A percentile compares a stretch with the other conserved stretches of the same genome.
phyloP scores from a whole-genome alignment of 2,113 vertebrate genomes.

The Phyllostomus discolor region DNA sequence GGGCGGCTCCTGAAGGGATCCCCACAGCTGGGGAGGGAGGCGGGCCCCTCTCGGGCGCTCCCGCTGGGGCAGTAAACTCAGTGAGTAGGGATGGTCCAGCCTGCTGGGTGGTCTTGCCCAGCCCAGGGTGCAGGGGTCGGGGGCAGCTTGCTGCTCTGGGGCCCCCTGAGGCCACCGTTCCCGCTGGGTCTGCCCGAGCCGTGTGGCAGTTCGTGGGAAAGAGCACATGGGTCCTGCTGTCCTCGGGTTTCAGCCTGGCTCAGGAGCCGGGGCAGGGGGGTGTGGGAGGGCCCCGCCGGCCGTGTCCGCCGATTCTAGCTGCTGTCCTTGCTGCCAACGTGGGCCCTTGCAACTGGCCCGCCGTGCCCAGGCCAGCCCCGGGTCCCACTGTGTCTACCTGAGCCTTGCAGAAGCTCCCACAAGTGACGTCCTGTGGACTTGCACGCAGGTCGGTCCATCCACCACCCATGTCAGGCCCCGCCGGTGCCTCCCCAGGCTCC shows the following conservation, averaged over 20 bases:
- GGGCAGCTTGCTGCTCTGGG: neutral
- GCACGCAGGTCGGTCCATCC: accelerated
- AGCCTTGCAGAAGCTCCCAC: accelerated
- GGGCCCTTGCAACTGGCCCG: neutral
- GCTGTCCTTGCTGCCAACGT: accelerated
- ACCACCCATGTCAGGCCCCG: accelerated
- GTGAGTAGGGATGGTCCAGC: accelerated
- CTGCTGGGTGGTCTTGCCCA: too few relatives aligned
- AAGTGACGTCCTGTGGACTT: neutral
- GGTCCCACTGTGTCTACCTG: neutral
- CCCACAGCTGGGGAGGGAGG: neutral
- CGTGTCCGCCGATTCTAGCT: neutral
- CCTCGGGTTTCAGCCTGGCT: neutral
- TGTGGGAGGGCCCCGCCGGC: accelerated
- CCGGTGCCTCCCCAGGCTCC: neutral
- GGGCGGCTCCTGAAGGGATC: neutral
- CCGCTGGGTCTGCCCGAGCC: neutral
- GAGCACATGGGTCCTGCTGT: accelerated
- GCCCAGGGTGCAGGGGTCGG: accelerated
- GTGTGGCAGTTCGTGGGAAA: accelerated
- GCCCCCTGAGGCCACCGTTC: neutral
- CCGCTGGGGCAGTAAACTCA: accelerated
- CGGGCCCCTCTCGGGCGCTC: accelerated
- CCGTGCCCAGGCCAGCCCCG: accelerated
- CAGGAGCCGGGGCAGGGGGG: accelerated